A percentile compares a stretch with the other conserved stretches of the same genome.
These are phyloP conservation scores for Drosophila takahashii DNA, from an alignment of 1,140 invertebrate genomes.

Conservation along the genomic window DNA sequence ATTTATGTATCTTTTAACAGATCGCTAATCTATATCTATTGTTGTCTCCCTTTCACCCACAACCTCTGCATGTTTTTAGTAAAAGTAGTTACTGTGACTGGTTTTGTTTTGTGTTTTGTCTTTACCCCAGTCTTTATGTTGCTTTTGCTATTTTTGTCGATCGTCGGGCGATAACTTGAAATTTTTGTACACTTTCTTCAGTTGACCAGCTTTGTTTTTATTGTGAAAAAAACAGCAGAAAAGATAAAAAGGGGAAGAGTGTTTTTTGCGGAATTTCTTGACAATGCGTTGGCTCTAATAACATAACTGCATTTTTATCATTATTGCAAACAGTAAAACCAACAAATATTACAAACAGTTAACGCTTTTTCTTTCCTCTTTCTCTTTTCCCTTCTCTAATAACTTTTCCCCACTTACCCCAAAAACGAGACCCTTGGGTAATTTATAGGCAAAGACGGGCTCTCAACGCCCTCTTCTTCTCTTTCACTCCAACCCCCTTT, in stretches of 20 bases:
- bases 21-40: neutral
- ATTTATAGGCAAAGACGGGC: slow-evolving; percentile 47
- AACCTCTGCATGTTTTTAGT: slow-evolving; percentile 7
- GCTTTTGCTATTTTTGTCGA: slow-evolving; percentile 27
- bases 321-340: slow-evolving; percentile 13
- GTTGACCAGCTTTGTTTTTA: slow-evolving; percentile 26
- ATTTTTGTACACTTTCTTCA: slow-evolving; percentile 58
- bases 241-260: neutral
- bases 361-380: slow-evolving; percentile 10
- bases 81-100: slow-evolving; percentile 29
- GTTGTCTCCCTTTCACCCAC: slow-evolving; percentile 3
- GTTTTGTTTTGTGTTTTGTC: slow-evolving; percentile 18
- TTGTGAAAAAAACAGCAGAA: slow-evolving; percentile 19
- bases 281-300: slow-evolving; percentile 31
- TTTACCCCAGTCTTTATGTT: slow-evolving; percentile 10
- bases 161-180: slow-evolving; percentile 43
- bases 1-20: neutral
- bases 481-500: too few species aligned
- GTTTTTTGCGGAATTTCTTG: slow-evolving; percentile 27
- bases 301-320: slow-evolving; percentile 35
- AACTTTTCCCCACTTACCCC: neutral
- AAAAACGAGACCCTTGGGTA: slow-evolving; percentile 44
- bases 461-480: slow-evolving; percentile 26
- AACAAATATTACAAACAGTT: slow-evolving; percentile 14
- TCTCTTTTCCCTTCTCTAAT: neutral